Evolutionary conservation across 2,888 invertebrate genomes (phyloP).

Genomic region (Acronicta psi): DNA sequence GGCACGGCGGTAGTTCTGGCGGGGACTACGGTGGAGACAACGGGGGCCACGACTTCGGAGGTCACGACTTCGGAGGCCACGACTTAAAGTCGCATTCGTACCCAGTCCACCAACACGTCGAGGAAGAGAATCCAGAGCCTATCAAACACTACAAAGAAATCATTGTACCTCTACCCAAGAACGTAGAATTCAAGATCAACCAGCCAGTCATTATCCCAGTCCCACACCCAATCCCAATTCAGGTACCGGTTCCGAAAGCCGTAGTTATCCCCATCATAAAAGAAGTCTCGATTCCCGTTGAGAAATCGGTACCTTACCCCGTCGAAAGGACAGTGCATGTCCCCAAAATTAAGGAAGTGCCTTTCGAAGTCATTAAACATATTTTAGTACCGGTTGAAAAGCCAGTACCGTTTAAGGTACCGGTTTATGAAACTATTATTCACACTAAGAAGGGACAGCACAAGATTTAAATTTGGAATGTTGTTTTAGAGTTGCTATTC

Average conservation of each 20-base stretch:
- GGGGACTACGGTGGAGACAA: conserved; percentile 53
- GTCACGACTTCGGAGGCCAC: conserved; percentile 72
- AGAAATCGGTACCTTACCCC: conserved; percentile 92
- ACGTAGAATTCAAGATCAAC: conserved; percentile 89
- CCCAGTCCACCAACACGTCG: conserved; percentile 90
- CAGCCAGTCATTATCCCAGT: conserved; percentile 89
- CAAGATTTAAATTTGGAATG: conserved; percentile 65
- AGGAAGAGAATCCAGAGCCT: conserved; percentile 91
- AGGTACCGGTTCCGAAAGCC: conserved; percentile 91
- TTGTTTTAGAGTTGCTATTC: conserved; percentile 3
- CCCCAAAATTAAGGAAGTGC: conserved; percentile 91
- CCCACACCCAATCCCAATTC: conserved; percentile 91
- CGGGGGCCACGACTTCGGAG: conserved; percentile 55
- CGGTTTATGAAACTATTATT: conserved; percentile 92
- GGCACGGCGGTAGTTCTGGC: conserved; percentile 47
- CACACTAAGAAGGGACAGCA: conserved; percentile 91
- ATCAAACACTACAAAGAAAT: conserved; percentile 92
- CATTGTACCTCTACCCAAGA: conserved; percentile 90
- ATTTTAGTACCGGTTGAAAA: conserved; percentile 91
- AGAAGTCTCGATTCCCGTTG: conserved; percentile 91
- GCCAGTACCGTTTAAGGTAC: conserved; percentile 92
- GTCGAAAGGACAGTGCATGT: conserved; percentile 91
- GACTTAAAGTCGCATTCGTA: conserved; percentile 82
- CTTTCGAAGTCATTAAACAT: conserved; percentile 91
- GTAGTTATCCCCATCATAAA: conserved; percentile 91